Evolutionary conservation across 37 sponge, comb jelly and placozoan genomes (phyloP), one percentile per base, ranked within the genome.

Genomic region (Eunapius fragilis): DNA sequence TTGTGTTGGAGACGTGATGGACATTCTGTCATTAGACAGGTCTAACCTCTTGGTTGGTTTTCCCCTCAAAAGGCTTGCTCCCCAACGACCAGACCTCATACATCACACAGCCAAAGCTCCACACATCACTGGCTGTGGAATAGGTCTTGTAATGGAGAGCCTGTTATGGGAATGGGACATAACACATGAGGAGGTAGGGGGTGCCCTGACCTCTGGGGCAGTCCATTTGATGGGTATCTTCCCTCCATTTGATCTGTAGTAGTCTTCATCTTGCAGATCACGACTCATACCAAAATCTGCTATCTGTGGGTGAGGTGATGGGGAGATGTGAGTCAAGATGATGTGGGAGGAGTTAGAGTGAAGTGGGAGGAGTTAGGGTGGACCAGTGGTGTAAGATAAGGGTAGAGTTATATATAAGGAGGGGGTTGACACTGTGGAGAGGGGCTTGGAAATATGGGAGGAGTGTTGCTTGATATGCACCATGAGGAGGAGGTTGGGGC

Each of bases 31-130:
- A 12, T 11, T 11, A 58, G 22, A 58, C 14, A 73, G 9, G 26
- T 17, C 22, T 27, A 22, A 90, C 86, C 71, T 85, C 73, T 49
- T 41, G 68, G 71, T 90, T 90, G 50, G 86, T 48, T 14, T 37
- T 22, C 0, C 67, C 70, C 26, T 74, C 31, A 50, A 85, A 85
- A 5, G 90, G 90, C 69, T 90, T 90, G 25, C 47, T 50, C 17
- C 86, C 90, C 37, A 90, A 50, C 24, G 85, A 84, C 90, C 90
- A 90, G n/a, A 90, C 85, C 77, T 90, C 90, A 81, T 69, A 90
- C 75, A 90, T 81, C 14, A 90, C 81, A 86, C 85, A 85, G 25
- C 86, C 90, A 81, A 81, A 90, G 71, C 90, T 90, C 86, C 86
- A 90, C 37, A 90, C 90, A 85, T 90, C 90, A 85, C 86, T 90